phyloP scores from a whole-genome alignment of 2,888 invertebrate genomes.

The Caenorhabditis zanzibari region DNA sequence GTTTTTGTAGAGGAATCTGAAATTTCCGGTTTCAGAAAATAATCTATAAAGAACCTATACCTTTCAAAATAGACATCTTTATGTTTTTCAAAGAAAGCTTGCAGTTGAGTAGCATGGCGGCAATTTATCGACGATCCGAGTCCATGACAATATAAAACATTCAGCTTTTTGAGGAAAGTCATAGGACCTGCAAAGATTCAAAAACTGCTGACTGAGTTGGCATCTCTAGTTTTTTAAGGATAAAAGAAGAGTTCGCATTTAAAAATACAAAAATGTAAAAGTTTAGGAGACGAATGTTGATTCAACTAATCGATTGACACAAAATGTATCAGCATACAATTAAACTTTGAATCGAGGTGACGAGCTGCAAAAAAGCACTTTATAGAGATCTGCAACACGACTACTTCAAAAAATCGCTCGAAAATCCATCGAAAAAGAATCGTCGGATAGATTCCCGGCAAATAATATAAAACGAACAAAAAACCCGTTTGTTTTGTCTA shows the following conservation, averaged over 20 bases:
- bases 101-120: conserved; percentile 65
- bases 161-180: conserved; percentile 47
- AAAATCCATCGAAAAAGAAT: background rate
- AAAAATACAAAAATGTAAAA: too few relatives aligned
- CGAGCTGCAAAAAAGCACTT: background rate
- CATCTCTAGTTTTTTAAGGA: background rate
- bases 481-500: conserved; percentile 42
- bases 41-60: background rate
- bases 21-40: background rate
- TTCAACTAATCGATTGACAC: too few relatives aligned
- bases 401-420: background rate
- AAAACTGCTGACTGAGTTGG: too few relatives aligned
- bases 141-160: conserved; percentile 71
- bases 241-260: background rate
- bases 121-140: conserved; percentile 71
- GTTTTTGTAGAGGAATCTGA: conserved; percentile 65
- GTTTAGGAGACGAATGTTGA: too few relatives aligned
- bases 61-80: conserved; percentile 68
- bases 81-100: conserved; percentile 48
- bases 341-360: background rate
- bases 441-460: background rate
- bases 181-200: background rate
- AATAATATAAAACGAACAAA: conserved; percentile 18
- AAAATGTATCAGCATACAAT: too few relatives aligned
- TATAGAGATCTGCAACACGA: too few relatives aligned